Base-by-base conservation (phyloP, 2,888 invertebrate species). In the Listrodromus nycthemerus region DNA sequence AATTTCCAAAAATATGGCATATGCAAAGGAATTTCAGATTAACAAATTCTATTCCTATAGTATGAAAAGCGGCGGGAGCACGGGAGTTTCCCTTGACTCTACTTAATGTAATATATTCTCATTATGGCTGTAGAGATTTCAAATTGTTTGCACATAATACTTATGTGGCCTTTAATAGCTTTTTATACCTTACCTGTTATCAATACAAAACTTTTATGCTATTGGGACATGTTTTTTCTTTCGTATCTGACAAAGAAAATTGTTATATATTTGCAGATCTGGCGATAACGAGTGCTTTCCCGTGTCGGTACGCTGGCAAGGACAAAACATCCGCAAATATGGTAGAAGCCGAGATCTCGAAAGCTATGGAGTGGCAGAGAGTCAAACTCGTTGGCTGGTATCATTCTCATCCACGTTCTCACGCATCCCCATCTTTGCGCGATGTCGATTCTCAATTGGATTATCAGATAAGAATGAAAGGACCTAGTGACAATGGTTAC, bases 381-480 rank as follows among this genome's bases (percentile, higher is more conserved):
- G 94, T 98, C 52, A 96, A 96, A 4, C 94, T 98, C 8, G 96
- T 98, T 3, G 98, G 99, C 7, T 99, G 98, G 98, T 99, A 98
- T 94, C 99, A 99, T 94, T 98, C 98, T 10, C 98, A 99, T 94
- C 98, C 98, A 0, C 96, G 96, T 75, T 96, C 97, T 87, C 96
- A 97, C 77, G 97, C 98, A 0, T 97, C 98, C 89, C 99, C 98
- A 84, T 98, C 97, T 89, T 95, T 96, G 81, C 94, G 97, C 75
- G 99, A 99, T 92, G 97, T 98, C 80, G 98, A 98, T 92, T 96
- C 97, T 80, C 99, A 99, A 93, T 94, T 99, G 86, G 98, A 98
- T 90, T 98, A 98, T 94, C 98, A 99, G 94, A 97, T 99, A 79
- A 97, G 97, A 92, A 97, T 99, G 97, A 97, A 98, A 89, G 98